phyloP scores from a whole-genome alignment of 2,113 vertebrate species.

The Ailurus styani region DNA sequence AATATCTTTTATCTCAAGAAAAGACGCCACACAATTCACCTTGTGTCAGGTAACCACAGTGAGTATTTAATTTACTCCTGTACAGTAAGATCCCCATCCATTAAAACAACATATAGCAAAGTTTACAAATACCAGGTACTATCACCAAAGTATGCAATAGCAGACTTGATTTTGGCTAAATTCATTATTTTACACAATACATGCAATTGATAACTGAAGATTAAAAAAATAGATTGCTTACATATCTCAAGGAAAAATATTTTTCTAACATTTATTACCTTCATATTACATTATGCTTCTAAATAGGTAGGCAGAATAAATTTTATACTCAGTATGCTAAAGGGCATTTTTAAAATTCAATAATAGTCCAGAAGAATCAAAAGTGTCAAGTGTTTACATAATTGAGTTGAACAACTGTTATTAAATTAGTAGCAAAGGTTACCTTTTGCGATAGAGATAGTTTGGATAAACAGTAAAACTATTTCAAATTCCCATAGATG shows the following conservation, averaged over 20 bases:
- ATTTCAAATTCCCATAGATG: conserved; percentile 71
- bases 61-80: neutral
- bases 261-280: conserved; percentile 18
- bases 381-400: conserved; percentile 57
- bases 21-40: neutral
- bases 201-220: neutral
- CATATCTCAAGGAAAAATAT: conserved; percentile 1
- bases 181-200: conserved; percentile 15
- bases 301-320: neutral
- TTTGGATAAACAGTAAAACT: conserved; percentile 62
- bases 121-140: neutral
- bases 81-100: neutral
- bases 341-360: conserved; percentile 50
- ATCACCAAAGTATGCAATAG: neutral
- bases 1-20: neutral
- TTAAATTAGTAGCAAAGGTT: conserved; percentile 68
- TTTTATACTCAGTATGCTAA: conserved; percentile 55
- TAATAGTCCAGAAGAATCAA: conserved; percentile 39
- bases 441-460: conserved; percentile 46
- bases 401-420: conserved; percentile 54
- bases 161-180: conserved; percentile 5
- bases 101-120: neutral
- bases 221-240: conserved; percentile 40
- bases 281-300: neutral
- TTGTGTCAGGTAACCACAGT: neutral